Evolutionary conservation across 1,140 invertebrate genomes (phyloP).

Genomic region (Pseudomyrmex flavicornis): DNA sequence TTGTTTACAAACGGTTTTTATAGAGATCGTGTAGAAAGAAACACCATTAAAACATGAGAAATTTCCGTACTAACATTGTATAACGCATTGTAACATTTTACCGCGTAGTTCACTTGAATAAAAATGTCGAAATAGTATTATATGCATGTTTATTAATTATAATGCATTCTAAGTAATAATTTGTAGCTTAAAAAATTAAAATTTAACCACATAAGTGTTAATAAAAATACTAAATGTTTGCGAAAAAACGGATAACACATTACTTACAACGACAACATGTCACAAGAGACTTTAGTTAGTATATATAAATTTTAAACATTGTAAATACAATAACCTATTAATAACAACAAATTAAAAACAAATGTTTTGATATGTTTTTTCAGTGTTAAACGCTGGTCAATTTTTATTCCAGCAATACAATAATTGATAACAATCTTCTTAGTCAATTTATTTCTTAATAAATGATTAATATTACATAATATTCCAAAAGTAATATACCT

Average conservation of each 20-base stretch:
- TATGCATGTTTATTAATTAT: neutral
- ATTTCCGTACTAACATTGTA: neutral
- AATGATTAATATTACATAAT: slow-evolving; percentile 17
- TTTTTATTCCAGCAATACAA: neutral
- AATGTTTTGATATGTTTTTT: too few species aligned
- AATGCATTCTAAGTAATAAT: neutral
- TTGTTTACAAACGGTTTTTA: slow-evolving; percentile 61
- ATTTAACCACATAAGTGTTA: neutral
- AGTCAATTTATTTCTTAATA: neutral
- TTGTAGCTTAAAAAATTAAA: neutral
- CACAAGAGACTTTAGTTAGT: too few species aligned
- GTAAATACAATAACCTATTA: too few species aligned
- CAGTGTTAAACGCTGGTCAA: too few species aligned
- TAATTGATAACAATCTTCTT: slow-evolving; percentile 10
- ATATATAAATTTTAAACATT: too few species aligned
- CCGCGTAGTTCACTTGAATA: neutral
- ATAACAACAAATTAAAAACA: too few species aligned
- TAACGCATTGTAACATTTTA: neutral
- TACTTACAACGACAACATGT: too few species aligned
- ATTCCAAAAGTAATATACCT: slow-evolving; percentile 13
- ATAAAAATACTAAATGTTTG: too few species aligned
- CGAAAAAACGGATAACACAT: too few species aligned
- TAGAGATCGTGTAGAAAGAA: slow-evolving; percentile 20
- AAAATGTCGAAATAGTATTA: neutral
- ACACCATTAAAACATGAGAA: neutral